Evolutionary conservation across 2,888 invertebrate species (phyloP).

Genomic region (Noctua janthe): DNA sequence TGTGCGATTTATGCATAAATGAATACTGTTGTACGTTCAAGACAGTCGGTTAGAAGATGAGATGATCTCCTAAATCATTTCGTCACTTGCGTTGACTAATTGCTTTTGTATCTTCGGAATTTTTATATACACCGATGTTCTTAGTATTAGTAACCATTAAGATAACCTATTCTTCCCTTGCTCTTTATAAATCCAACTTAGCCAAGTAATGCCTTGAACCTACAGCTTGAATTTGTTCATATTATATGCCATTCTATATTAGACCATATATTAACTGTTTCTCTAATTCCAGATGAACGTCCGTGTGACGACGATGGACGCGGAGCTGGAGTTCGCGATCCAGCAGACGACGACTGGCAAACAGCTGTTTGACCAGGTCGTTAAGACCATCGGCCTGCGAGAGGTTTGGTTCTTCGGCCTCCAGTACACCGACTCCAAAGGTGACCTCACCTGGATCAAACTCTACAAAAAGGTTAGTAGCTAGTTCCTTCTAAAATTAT

Average conservation of each 20-base stretch:
- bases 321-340: slow-evolving; percentile 99
- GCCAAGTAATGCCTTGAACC: not conserved
- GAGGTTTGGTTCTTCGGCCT: slow-evolving; percentile 99
- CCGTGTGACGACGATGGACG: slow-evolving; percentile 99
- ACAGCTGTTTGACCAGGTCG: slow-evolving; percentile 99
- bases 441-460: slow-evolving; percentile 99
- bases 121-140: not conserved
- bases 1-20: slow-evolving; percentile 31
- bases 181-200: not conserved
- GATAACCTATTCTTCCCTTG: not conserved
- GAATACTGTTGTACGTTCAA: slow-evolving; percentile 34
- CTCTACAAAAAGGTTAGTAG: slow-evolving; percentile 98
- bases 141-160: not conserved
- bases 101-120: not conserved
- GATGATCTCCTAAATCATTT: slow-evolving; percentile 17
- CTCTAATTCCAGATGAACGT: slow-evolving; percentile 97
- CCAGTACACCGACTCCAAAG: slow-evolving; percentile 99
- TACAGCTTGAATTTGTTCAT: not conserved
- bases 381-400: slow-evolving; percentile 99
- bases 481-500: slow-evolving; percentile 4
- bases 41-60: slow-evolving; percentile 8
- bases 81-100: slow-evolving; percentile 8
- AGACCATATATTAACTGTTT: slow-evolving; percentile 7
- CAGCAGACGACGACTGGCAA: slow-evolving; percentile 99
- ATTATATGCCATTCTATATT: not conserved